Evolutionary conservation across 2,888 invertebrate species (phyloP), one percentile per base, ranked within the genome.

Genomic region (Microctonus aethiopoides): DNA sequence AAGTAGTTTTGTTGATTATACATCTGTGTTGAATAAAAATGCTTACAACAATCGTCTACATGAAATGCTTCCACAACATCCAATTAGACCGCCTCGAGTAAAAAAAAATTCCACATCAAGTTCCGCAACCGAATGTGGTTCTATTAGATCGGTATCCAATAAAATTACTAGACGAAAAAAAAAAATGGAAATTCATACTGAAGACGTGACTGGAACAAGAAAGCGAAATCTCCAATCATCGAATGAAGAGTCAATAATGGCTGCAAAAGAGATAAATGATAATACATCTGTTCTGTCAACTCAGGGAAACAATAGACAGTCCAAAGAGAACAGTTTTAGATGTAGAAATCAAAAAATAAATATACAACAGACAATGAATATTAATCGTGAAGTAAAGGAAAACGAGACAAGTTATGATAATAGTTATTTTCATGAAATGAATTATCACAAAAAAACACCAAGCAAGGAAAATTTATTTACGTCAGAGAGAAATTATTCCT

Each of bases 81-180:
- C 94, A 0, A 87, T 92, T 0, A 88, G 94, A 78, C 94, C 94
- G 0, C 93, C 93, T 0, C 89, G 94, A 67, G 92, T 92, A 77
- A 95, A 94, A 84, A 91, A 92, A 72, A 90, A 90, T 72, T 91
- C 92, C 1, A 84, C 87, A 2, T 92, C 77, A 62, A 81, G 80
- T 71, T 75, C 78, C 9, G 75, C 77, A 13, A 83, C 74, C 36
- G 82, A 80, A 76, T 74, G 79, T 4, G 79, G 78, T 68, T 73
- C 77, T n/a, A 70, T 71, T 76, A 79, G 87, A 80, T 70, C 77
- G n/a, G 29, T 67, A 5, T 64, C 67, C 0, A 77, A 76, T 3
- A 78, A 78, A 67, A 51, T 61, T 1, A 71, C 76, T 2, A 71
- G 75, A 32, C 79, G 79, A 56, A 84, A 83, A 60, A 82, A 83